These are phyloP conservation scores for Cybosia mesomella DNA, from an alignment of 2,888 invertebrate genomes.

Conservation along the genomic window DNA sequence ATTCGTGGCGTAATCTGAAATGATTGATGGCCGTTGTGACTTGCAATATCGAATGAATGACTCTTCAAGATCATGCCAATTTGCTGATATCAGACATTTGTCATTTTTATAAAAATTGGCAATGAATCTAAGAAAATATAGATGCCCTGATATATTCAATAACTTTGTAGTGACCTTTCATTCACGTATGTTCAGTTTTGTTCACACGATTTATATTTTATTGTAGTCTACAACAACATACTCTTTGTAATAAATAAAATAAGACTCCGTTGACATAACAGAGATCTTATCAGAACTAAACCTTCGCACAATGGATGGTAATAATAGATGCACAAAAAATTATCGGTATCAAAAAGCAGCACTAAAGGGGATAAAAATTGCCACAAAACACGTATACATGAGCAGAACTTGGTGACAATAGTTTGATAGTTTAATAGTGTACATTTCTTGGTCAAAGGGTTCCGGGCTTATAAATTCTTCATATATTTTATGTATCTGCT, in stretches of 20 bases:
- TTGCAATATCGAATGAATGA: slow-evolving; percentile 68
- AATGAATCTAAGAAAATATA: slow-evolving; percentile 22
- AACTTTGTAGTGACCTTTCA: slow-evolving; percentile 42
- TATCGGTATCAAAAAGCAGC: slow-evolving; percentile 83
- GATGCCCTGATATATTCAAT: slow-evolving; percentile 23
- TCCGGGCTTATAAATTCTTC: slow-evolving; percentile 71
- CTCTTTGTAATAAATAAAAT: slow-evolving; percentile 75
- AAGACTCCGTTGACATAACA: slow-evolving; percentile 82
- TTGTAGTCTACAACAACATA: slow-evolving; percentile 73
- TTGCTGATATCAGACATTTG: slow-evolving; percentile 53
- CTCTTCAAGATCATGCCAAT: slow-evolving; percentile 65
- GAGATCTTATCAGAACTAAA: slow-evolving; percentile 84
- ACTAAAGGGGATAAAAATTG: slow-evolving; percentile 81
- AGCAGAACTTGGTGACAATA: slow-evolving; percentile 72
- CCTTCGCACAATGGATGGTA: slow-evolving; percentile 82
- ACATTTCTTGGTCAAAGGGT: slow-evolving; percentile 78
- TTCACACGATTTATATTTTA: slow-evolving; percentile 69
- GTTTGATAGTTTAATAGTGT: slow-evolving; percentile 68
- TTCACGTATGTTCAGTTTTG: slow-evolving; percentile 31
- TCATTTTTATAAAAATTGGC: slow-evolving; percentile 37
- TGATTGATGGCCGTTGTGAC: slow-evolving; percentile 73
- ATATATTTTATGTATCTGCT: slow-evolving; percentile 51
- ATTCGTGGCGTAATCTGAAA: slow-evolving; percentile 74
- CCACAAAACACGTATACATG: slow-evolving; percentile 70
- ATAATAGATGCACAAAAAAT: slow-evolving; percentile 84